Conservation (phyloP, 2,888 invertebrate species). For the Malthinus seriepunctatus region DNA sequence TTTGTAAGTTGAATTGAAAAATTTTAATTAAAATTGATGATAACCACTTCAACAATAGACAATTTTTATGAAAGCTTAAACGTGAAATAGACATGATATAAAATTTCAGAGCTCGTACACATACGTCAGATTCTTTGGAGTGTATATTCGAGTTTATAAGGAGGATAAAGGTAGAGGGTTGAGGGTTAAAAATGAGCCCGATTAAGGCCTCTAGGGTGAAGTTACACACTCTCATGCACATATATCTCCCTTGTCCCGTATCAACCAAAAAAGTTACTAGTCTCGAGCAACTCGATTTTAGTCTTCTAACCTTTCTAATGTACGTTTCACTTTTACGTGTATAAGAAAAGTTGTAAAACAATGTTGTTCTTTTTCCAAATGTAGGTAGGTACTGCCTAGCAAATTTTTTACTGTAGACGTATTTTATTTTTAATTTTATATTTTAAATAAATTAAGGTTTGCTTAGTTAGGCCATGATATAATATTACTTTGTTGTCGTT, state of each 20-base stretch:
- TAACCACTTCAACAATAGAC: not conserved
- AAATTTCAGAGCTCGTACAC: slow-evolving; percentile 26
- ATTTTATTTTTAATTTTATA: not conserved
- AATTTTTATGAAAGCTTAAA: slow-evolving; percentile 7
- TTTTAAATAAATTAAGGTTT: too few species aligned
- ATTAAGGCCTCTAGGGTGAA: slow-evolving; percentile 45
- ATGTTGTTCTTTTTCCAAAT: not conserved
- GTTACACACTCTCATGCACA: slow-evolving; percentile 43
- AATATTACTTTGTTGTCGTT: slow-evolving; percentile 25
- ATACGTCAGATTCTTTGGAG: slow-evolving; percentile 29
- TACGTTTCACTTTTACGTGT: slow-evolving; percentile 11
- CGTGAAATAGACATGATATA: slow-evolving; percentile 22
- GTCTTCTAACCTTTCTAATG: slow-evolving; percentile 28
- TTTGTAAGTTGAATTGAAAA: not conserved
- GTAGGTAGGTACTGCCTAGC: too few species aligned
- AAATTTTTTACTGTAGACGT: not conserved
- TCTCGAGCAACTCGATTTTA: slow-evolving; percentile 33
- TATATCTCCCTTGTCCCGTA: slow-evolving; percentile 40
- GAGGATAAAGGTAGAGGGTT: slow-evolving; percentile 37
- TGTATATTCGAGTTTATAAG: slow-evolving; percentile 38
- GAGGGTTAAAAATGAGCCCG: slow-evolving; percentile 47
- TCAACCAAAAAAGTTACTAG: slow-evolving; percentile 32
- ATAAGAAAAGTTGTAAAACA: slow-evolving; percentile 3
- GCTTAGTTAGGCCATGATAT: not conserved
- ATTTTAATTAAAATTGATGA: slow-evolving; percentile 2